Percentiles rank a stretch among this genome's conserved stretches.
Conservation (phyloP, 2,888 invertebrate genomes). For the Rotaria macrura region DNA sequence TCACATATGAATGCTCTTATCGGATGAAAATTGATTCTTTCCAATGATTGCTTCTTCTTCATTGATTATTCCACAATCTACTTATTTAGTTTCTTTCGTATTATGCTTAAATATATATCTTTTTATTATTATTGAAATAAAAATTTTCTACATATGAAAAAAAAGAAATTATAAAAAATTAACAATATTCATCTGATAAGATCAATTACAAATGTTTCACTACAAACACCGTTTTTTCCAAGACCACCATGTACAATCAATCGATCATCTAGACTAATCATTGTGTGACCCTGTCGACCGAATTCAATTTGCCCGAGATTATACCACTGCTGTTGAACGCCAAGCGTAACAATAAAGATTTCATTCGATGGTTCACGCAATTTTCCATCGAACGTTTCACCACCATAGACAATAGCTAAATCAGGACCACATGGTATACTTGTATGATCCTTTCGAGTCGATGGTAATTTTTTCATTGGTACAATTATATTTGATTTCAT, state of each 20-base stretch:
- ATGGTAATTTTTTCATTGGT: slow-evolving; percentile 41
- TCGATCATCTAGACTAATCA: slow-evolving; percentile 37
- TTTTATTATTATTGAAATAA: not conserved
- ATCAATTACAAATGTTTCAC: slow-evolving; percentile 35
- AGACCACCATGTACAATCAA: slow-evolving; percentile 45
- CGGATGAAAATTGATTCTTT: not conserved
- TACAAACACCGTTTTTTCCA: slow-evolving; percentile 38
- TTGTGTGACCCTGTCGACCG: slow-evolving; percentile 43
- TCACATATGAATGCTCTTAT: not conserved
- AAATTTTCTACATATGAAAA: not conserved
- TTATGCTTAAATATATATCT: not conserved
- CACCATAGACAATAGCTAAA: slow-evolving; percentile 43
- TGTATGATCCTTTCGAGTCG: slow-evolving; percentile 45
- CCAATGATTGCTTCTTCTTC: not conserved
- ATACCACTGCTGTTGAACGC: slow-evolving; percentile 38
- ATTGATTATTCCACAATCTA: not conserved
- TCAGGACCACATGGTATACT: slow-evolving; percentile 38
- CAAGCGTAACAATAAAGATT: slow-evolving; percentile 40
- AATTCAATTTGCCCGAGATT: slow-evolving; percentile 39
- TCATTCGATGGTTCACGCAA: slow-evolving; percentile 44
- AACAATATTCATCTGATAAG: not conserved
- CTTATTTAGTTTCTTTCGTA: not conserved
- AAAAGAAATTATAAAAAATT: not conserved
- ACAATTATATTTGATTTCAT: not conserved
- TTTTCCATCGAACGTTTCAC: slow-evolving; percentile 48